Base-by-base conservation (phyloP, 2,113 vertebrate species). In the Vidua chalybeata region DNA sequence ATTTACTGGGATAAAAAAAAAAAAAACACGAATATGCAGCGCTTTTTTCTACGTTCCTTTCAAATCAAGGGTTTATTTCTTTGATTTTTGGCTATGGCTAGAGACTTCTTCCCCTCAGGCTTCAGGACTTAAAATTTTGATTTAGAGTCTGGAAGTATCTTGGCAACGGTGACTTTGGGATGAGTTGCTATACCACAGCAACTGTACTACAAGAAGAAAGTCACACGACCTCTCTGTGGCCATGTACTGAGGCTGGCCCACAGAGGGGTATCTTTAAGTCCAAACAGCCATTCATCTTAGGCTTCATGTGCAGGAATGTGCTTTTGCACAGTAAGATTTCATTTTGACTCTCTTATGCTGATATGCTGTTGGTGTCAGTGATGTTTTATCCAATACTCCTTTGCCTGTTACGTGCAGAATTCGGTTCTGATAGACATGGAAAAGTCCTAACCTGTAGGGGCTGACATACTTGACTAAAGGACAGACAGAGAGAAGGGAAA, bases 221-320 rank as follows among this genome's bases (percentile, higher is more conserved):
- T 72, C 46, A 61, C 28, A 48, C 13, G 33, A 67, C 51, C 64
- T 85, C 51, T 59, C 90, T 87, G 31, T 91, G 89, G 92, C 78
- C 72, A 71, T 85, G 68, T 76, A 72, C 88, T 63, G 56, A 96
- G 96, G 59, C 94, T 97, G 94, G 56, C 79, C 88, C 84, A 7
- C 33, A 24, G 52, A 74, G 84, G 33, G 73, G 22, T 79, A 26
- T 88, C 54, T 97, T 81, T 89, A 93, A 92, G 48, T 79, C 94
- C 93, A 92, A 84, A 64, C 52, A 97, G 87, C 95, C 94, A 83
- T 93, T 97, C 61, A 51, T 90, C 52, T 85, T 64, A 49, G 79
- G 62, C 59, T 90, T 92, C 86, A 90, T n/a, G 26, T 94, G 62
- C 56, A 95, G 82, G 83, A 93, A 86, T 69, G 63, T 76, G 41